Conservation (phyloP, 2,797 vertebrate species). For the Ceryle rudis region DNA sequence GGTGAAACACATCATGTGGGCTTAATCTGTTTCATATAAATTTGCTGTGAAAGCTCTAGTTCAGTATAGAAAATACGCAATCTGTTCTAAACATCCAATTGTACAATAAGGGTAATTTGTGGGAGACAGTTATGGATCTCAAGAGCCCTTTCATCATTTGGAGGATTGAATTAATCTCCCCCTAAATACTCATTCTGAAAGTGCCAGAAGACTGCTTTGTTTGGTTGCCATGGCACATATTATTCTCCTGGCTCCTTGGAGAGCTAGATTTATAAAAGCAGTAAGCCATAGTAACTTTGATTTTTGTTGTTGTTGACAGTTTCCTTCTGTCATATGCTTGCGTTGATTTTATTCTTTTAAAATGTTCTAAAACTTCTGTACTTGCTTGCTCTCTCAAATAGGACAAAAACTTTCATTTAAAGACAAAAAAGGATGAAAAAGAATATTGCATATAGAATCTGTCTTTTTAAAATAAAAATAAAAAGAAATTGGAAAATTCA, state of each 20-base stretch:
- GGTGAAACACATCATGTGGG: not conserved
- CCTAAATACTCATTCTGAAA: conserved; percentile 60
- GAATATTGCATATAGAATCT: not conserved
- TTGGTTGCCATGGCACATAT: conserved; percentile 72
- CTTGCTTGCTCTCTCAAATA: not conserved
- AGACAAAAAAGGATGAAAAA: not conserved
- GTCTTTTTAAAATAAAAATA: not conserved
- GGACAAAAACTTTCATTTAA: not conserved
- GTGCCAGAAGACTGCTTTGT: conserved; percentile 59
- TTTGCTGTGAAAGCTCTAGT: conserved; percentile 36
- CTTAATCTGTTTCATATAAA: conserved; percentile 48
- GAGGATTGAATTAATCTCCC: conserved; percentile 66
- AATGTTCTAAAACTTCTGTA: not conserved
- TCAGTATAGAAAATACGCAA: conserved; percentile 52
- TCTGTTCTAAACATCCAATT: conserved; percentile 63
- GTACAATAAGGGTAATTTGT: conserved; percentile 75
- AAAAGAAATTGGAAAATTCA: not conserved
- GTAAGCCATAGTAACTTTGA: not conserved
- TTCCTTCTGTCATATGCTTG: not conserved
- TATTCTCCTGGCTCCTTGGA: conserved; percentile 45
- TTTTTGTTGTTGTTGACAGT: not conserved
- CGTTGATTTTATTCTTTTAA: not conserved
- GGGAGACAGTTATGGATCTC: conserved; percentile 71
- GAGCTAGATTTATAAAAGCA: conserved; percentile 48
- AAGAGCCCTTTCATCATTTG: conserved; percentile 62